Conservation (phyloP, 2,113 vertebrate species). For the Damaliscus lunatus region DNA sequence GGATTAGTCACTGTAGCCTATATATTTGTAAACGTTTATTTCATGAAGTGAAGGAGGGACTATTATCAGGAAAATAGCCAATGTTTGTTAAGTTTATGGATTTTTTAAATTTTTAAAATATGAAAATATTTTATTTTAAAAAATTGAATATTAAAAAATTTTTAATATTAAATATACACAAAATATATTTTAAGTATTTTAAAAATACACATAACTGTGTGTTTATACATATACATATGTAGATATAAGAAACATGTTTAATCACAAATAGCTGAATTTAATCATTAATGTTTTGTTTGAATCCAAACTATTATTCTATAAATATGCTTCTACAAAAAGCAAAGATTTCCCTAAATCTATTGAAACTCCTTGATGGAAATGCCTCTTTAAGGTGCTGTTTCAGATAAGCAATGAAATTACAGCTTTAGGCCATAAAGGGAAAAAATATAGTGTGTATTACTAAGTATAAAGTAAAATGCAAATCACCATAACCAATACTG, state of each 20-base stretch:
- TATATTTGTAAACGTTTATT: not conserved
- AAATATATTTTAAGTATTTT: not conserved
- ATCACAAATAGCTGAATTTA: not conserved
- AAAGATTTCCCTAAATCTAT: not conserved
- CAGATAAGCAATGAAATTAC: not conserved
- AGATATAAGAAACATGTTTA: not conserved
- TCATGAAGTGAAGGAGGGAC: not conserved
- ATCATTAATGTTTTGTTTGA: not conserved
- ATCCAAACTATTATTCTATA: not conserved
- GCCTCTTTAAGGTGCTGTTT: not conserved
- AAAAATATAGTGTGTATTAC: not conserved
- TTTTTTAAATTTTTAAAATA: not conserved
- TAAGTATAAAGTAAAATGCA: not conserved
- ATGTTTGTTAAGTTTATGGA: not conserved
- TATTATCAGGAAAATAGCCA: not conserved
- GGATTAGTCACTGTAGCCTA: not conserved
- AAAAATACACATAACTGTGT: not conserved
- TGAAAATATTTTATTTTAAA: not conserved
- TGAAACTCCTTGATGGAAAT: not conserved
- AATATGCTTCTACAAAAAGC: not conserved
- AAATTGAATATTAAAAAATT: not conserved
- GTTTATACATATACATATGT: not conserved
- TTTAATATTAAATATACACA: not conserved
- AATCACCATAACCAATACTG: not conserved
- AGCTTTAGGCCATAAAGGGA: not conserved